These are phyloP conservation scores for Phyllotreta striolata DNA, from an alignment of 2,888 invertebrate species.

Conservation along the genomic window DNA sequence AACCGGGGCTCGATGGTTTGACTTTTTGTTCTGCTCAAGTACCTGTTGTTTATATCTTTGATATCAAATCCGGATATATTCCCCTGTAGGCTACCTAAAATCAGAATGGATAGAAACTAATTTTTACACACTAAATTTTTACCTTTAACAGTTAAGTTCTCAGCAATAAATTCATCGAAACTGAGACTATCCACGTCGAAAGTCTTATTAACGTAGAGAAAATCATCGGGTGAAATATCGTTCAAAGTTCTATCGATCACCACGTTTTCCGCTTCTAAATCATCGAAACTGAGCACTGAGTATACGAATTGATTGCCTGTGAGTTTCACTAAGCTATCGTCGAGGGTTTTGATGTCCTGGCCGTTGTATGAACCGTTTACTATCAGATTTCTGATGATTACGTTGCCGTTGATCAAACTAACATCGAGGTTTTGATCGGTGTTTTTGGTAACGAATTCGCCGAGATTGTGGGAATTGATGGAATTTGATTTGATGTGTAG, in stretches of 20 bases:
- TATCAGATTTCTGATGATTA: slow-evolving; percentile 61
- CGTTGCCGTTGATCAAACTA: slow-evolving; percentile 57
- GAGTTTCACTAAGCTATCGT: slow-evolving; percentile 59
- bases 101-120: background rate
- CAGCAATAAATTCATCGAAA: slow-evolving; percentile 35
- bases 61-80: slow-evolving; percentile 55
- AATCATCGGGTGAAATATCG: slow-evolving; percentile 50
- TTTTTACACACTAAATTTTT: background rate
- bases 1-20: slow-evolving; percentile 56
- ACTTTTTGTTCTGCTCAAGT: slow-evolving; percentile 55
- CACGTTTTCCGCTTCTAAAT: slow-evolving; percentile 54
- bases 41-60: slow-evolving; percentile 50
- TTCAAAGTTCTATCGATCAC: slow-evolving; percentile 58
- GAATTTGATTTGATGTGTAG: slow-evolving; percentile 58
- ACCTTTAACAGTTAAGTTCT: slow-evolving; percentile 37
- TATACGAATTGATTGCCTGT: slow-evolving; percentile 58
- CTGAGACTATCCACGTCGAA: slow-evolving; percentile 31
- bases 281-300: slow-evolving; percentile 58
- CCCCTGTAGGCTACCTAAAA: slow-evolving; percentile 55
- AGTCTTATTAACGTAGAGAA: slow-evolving; percentile 45
- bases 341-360: slow-evolving; percentile 60
- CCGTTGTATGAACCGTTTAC: slow-evolving; percentile 60
- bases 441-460: slow-evolving; percentile 63
- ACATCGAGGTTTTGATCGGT: slow-evolving; percentile 62
- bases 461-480: slow-evolving; percentile 61